These are phyloP conservation scores for Mormyrus hasselquistii DNA, from an alignment of 2,797 vertebrate species.

Conservation along the genomic window DNA sequence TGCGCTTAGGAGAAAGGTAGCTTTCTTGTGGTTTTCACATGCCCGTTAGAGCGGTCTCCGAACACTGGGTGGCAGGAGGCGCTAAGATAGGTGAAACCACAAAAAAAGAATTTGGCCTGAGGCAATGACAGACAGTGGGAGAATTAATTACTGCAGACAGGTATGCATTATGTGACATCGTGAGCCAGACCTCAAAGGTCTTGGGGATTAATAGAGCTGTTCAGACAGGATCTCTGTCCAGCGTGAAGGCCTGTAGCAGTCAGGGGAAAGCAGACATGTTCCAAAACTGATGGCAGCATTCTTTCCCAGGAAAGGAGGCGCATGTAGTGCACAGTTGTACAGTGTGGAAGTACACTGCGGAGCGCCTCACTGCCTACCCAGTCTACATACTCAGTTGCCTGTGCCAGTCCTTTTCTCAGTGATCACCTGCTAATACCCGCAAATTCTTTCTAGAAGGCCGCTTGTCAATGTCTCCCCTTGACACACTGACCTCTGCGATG, in stretches of 20 bases:
- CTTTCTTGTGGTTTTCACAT: slow-evolving; percentile 72
- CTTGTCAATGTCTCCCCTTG: slow-evolving; percentile 1
- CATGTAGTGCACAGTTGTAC: not conserved
- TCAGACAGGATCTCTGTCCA: slow-evolving; percentile 50
- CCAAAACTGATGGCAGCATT: not conserved
- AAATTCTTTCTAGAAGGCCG: not conserved
- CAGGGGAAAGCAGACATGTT: not conserved
- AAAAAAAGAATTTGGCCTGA: slow-evolving; percentile 58
- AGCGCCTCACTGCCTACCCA: not conserved
- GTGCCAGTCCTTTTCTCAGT: not conserved
- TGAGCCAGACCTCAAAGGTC: slow-evolving; percentile 58
- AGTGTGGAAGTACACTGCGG: not conserved
- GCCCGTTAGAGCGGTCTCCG: slow-evolving; percentile 75
- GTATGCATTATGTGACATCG: slow-evolving; percentile 68
- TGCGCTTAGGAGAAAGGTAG: slow-evolving; percentile 67
- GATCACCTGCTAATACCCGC: slow-evolving; percentile 23
- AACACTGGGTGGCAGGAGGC: slow-evolving; percentile 70
- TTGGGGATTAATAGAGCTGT: slow-evolving; percentile 53
- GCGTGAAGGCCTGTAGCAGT: slow-evolving; percentile 29
- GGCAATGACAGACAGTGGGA: slow-evolving; percentile 69
- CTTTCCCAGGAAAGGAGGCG: not conserved
- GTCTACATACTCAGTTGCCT: not conserved
- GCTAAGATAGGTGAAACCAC: slow-evolving; percentile 56
- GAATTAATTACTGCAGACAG: slow-evolving; percentile 89
- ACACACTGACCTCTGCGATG: slow-evolving; percentile 59